A percentile compares a stretch with the other conserved stretches of the same genome.
Evolutionary conservation across 1,140 invertebrate species (phyloP).

Genomic region (Ceratosolen fusciceps): DNA sequence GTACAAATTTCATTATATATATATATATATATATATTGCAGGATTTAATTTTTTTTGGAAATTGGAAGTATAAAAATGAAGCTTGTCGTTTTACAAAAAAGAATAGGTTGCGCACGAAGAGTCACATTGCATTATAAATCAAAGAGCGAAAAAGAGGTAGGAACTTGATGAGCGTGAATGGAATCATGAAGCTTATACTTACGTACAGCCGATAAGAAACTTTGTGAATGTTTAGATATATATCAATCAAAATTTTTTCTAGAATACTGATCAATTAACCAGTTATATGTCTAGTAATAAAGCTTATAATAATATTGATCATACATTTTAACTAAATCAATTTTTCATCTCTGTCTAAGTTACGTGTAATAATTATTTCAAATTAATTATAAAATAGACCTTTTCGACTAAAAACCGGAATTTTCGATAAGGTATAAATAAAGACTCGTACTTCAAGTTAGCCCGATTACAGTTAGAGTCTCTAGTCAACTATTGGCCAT

Average conservation of each 20-base stretch:
- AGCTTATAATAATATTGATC: neutral
- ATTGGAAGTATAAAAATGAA: neutral
- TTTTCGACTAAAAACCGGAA: no score
- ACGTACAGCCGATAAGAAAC: slow-evolving; percentile 11
- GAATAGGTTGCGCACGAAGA: neutral
- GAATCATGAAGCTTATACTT: slow-evolving; percentile 36
- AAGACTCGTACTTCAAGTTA: neutral
- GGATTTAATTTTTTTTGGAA: neutral
- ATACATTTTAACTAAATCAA: neutral
- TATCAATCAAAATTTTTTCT: neutral
- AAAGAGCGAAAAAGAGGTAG: slow-evolving; percentile 62
- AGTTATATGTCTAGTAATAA: neutral
- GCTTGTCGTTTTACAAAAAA: neutral
- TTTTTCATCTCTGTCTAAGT: no score
- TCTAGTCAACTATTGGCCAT: neutral
- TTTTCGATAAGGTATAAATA: neutral
- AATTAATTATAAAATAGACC: no score
- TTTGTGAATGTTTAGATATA: slow-evolving; percentile 9
- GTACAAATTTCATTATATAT: neutral
- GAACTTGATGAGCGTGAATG: slow-evolving; percentile 52
- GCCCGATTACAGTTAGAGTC: slow-evolving; percentile 4
- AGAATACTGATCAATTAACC: slow-evolving; percentile 34
- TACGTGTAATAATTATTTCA: no score
- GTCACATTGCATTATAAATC: slow-evolving; percentile 64
- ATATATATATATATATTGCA: no score